Percentiles rank a stretch among this genome's conserved stretches.
phyloP scores from a whole-genome alignment of 2,888 invertebrate species.

The Phymatocera aterrima region DNA sequence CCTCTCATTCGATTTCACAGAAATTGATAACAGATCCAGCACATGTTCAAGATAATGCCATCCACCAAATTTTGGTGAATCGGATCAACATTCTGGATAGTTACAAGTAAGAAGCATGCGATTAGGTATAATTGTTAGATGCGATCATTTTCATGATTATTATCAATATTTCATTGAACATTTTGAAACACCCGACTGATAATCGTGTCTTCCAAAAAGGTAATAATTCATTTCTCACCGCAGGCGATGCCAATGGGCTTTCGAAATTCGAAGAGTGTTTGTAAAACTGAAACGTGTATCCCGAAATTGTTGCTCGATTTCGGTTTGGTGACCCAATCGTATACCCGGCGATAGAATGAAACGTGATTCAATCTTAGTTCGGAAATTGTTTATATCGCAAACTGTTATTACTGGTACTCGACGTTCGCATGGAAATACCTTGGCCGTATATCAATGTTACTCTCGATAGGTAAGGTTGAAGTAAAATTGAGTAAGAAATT shows the following conservation, averaged over 20 bases:
- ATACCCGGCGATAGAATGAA: conserved; percentile 10
- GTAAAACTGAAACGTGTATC: neutral
- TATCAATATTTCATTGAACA: neutral
- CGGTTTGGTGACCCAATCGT: neutral
- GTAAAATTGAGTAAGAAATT: neutral
- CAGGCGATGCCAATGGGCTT: neutral
- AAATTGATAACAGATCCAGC: neutral
- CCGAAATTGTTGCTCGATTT: conserved; percentile 4
- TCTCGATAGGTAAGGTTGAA: neutral
- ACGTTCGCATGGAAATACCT: conserved; percentile 12
- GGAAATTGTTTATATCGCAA: conserved; percentile 31
- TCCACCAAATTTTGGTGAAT: too few species aligned
- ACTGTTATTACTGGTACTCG: conserved; percentile 38
- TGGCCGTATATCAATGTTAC: neutral
- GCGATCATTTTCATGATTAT: neutral
- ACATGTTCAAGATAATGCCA: neutral
- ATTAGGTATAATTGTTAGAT: neutral
- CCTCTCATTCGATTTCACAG: neutral
- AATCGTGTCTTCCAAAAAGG: neutral
- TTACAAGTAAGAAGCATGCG: neutral
- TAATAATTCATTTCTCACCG: neutral
- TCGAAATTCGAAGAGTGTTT: neutral
- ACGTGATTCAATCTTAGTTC: conserved; percentile 8
- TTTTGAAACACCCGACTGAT: neutral
- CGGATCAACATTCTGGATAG: too few species aligned